phyloP scores from a whole-genome alignment of 2,113 vertebrate genomes.

The Brachionichthys hirsutus region DNA sequence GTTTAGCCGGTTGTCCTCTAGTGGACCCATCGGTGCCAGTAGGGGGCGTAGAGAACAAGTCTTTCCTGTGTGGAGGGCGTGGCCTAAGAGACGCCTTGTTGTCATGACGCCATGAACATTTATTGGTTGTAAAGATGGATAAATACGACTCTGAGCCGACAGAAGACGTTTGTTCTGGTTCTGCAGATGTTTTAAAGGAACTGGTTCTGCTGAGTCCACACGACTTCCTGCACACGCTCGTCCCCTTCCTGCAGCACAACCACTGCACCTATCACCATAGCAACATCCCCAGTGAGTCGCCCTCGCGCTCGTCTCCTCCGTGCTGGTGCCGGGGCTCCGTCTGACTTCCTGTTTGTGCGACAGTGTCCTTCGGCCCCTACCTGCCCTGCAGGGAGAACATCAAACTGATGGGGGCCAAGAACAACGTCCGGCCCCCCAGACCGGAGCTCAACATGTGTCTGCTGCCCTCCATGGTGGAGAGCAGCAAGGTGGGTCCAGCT shows the following conservation, averaged over 20 bases:
- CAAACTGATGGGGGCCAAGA: constrained; percentile 98
- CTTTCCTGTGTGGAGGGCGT: too few relatives aligned
- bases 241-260: constrained; percentile 99
- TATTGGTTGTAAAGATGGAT: too few relatives aligned
- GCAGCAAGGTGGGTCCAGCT: constrained; percentile 84
- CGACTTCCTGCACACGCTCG: constrained; percentile 98
- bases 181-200: constrained; percentile 96
- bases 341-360: not conserved
- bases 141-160: too few relatives aligned
- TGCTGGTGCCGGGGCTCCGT: too few relatives aligned
- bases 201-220: constrained; percentile 97
- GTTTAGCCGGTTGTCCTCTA: too few relatives aligned
- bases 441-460: constrained; percentile 99
- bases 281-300: constrained; percentile 92
- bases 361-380: constrained; percentile 99
- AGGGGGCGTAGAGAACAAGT: too few relatives aligned
- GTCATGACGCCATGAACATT: too few relatives aligned
- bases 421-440: constrained; percentile 95
- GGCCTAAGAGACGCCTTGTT: too few relatives aligned
- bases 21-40: too few relatives aligned
- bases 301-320: not conserved
- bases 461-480: constrained; percentile 98
- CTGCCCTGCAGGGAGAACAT: constrained; percentile 99
- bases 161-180: too few relatives aligned
- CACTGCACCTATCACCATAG: constrained; percentile 99